Evolutionary conservation across 2,888 invertebrate genomes (phyloP).

Genomic region (Xylota sylvarum): DNA sequence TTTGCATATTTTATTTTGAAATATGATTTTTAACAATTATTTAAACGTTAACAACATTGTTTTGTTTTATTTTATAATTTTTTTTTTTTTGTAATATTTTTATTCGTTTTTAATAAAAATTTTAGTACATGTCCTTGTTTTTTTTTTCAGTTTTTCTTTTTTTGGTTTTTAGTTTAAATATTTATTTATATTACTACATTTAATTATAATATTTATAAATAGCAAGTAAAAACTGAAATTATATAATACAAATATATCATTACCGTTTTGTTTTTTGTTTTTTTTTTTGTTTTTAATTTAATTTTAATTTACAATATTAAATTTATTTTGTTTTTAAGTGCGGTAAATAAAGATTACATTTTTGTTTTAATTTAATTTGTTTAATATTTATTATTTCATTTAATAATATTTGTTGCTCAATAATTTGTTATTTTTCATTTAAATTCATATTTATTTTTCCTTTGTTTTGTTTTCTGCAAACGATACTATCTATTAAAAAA

Average conservation of each 20-base stretch:
- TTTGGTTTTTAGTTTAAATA: conserved; percentile 77
- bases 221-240: conserved; percentile 77
- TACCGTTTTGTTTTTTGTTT: conserved; percentile 62
- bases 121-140: conserved; percentile 79
- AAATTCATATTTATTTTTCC: conserved; percentile 74
- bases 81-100: conserved; percentile 73
- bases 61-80: conserved; percentile 79
- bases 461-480: conserved; percentile 79
- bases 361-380: conserved; percentile 39
- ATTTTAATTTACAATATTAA: conserved; percentile 73
- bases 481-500: conserved; percentile 81
- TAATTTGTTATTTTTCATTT: conserved; percentile 70
- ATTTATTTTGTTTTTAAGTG: conserved; percentile 72
- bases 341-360: conserved; percentile 74
- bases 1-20: conserved; percentile 80
- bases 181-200: conserved; percentile 75
- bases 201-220: conserved; percentile 77
- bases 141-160: conserved; percentile 73
- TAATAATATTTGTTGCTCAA: conserved; percentile 62
- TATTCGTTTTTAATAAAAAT: conserved; percentile 78
- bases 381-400: conserved; percentile 58
- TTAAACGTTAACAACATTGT: conserved; percentile 85
- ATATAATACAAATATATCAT: conserved; percentile 77
- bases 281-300: conserved; percentile 60
- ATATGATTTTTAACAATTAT: conserved; percentile 84